These are phyloP conservation scores for Heliconius himera DNA, from an alignment of 1,140 invertebrate genomes.

Conservation along the genomic window DNA sequence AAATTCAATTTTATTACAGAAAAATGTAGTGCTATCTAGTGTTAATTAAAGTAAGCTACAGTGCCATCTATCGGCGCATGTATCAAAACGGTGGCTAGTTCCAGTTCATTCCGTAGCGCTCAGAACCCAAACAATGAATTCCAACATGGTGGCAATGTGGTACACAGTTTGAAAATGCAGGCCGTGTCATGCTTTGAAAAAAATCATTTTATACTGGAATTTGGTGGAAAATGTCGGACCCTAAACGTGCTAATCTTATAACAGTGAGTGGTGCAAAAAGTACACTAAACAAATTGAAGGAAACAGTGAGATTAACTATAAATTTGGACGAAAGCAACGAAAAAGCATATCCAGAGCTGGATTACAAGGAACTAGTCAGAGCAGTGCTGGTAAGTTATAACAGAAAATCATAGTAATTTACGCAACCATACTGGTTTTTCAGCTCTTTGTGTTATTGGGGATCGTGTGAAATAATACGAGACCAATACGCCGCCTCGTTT, in stretches of 20 bases:
- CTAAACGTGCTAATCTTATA: slow-evolving; percentile 82
- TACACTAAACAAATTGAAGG: slow-evolving; percentile 79
- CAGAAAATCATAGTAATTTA: slow-evolving; percentile 82
- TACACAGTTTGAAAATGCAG: slow-evolving; percentile 82
- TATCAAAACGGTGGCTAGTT: slow-evolving; percentile 50
- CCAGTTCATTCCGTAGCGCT: slow-evolving; percentile 66
- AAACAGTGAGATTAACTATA: slow-evolving; percentile 82
- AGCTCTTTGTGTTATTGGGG: slow-evolving; percentile 70
- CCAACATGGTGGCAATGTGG: slow-evolving; percentile 81
- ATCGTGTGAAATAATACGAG: slow-evolving; percentile 58
- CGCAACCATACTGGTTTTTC: slow-evolving; percentile 80
- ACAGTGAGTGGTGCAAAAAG: slow-evolving; percentile 80
- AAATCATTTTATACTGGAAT: slow-evolving; percentile 80
- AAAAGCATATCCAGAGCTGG: slow-evolving; percentile 83
- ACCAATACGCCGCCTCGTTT: slow-evolving; percentile 47
- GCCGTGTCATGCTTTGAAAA: slow-evolving; percentile 82
- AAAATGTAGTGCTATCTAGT: slow-evolving; percentile 34
- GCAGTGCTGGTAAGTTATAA: slow-evolving; percentile 81
- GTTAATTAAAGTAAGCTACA: not conserved
- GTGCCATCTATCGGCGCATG: slow-evolving; percentile 49
- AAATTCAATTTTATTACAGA: not conserved
- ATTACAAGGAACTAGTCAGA: slow-evolving; percentile 83
- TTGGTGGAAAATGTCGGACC: slow-evolving; percentile 82
- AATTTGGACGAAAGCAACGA: slow-evolving; percentile 83
- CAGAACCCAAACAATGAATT: slow-evolving; percentile 82